These are phyloP conservation scores for Leptodactylus fuscus DNA, from an alignment of 2,113 vertebrate genomes.

Conservation along the genomic window DNA sequence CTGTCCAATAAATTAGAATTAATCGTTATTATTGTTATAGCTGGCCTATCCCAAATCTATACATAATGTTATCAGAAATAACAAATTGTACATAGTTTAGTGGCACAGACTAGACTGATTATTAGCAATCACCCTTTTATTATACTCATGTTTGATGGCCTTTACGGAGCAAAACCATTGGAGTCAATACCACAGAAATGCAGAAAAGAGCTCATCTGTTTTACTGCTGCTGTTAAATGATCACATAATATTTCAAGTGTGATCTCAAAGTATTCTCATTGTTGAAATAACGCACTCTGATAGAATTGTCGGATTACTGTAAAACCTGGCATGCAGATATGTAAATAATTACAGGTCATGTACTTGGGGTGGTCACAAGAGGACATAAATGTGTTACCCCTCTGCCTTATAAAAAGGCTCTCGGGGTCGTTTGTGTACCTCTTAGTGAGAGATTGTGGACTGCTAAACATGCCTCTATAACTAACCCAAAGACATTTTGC, in stretches of 20 bases:
- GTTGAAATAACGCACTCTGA: too few species aligned
- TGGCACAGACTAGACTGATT: conserved; percentile 24
- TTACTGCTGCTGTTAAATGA: background rate
- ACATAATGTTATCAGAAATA: conserved; percentile 44
- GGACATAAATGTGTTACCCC: too few species aligned
- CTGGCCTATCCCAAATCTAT: conserved; percentile 45
- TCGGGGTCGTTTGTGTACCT: too few species aligned
- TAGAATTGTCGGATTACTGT: too few species aligned
- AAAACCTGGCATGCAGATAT: too few species aligned
- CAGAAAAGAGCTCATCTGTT: background rate
- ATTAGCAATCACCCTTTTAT: conserved; percentile 42
- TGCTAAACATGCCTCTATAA: too few species aligned
- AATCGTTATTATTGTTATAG: conserved; percentile 47
- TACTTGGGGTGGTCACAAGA: too few species aligned
- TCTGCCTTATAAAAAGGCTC: too few species aligned
- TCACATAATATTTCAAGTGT: background rate
- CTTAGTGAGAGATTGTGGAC: too few species aligned
- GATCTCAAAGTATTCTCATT: too few species aligned
- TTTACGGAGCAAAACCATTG: conserved; percentile 21
- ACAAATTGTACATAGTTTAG: conserved; percentile 42
- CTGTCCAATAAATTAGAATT: conserved; percentile 30
- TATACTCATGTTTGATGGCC: conserved; percentile 44
- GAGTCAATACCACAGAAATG: background rate
- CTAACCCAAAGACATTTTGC: too few species aligned
- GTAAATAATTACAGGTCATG: too few species aligned